Percentiles rank a stretch among this genome's conserved stretches.
These are phyloP conservation scores for Scopus umbretta DNA, from an alignment of 2,113 vertebrate genomes.

Conservation along the genomic window DNA sequence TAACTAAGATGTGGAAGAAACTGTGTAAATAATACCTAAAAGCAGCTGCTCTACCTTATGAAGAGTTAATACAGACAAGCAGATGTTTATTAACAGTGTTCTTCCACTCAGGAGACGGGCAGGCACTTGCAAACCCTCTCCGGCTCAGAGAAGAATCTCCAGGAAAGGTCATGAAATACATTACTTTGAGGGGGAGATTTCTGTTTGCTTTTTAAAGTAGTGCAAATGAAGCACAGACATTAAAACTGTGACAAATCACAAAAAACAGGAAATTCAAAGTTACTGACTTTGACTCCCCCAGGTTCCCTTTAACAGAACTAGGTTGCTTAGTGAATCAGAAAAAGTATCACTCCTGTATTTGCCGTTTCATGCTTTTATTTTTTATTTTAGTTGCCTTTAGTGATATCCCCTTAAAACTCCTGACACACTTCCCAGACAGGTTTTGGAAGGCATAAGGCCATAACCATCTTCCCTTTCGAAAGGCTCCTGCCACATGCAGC, in stretches of 20 bases:
- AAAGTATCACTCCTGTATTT: not conserved
- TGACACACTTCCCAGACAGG: not conserved
- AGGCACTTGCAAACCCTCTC: not conserved
- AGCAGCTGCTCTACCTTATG: not conserved
- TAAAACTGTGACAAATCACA: slow-evolving; percentile 40
- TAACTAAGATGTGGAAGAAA: not conserved
- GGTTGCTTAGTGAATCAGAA: not conserved
- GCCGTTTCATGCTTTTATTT: not conserved
- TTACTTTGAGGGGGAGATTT: not conserved
- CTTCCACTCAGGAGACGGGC: not conserved
- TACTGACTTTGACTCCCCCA: slow-evolving; percentile 21
- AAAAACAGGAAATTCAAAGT: slow-evolving; percentile 60
- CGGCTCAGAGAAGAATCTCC: not conserved
- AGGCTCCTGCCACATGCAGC: not conserved
- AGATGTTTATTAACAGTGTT: not conserved
- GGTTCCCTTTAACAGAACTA: not conserved
- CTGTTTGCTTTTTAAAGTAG: slow-evolving; percentile 31
- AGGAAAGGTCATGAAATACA: not conserved
- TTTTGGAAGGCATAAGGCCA: not conserved
- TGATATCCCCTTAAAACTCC: not conserved
- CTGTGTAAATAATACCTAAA: not conserved
- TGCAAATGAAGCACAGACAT: slow-evolving; percentile 49
- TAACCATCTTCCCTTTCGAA: not conserved
- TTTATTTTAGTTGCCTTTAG: not conserved
- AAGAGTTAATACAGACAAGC: not conserved